Percentiles rank a stretch among this genome's conserved stretches.
Conservation (phyloP, 2,888 invertebrate species). For the Pandemis heparana region DNA sequence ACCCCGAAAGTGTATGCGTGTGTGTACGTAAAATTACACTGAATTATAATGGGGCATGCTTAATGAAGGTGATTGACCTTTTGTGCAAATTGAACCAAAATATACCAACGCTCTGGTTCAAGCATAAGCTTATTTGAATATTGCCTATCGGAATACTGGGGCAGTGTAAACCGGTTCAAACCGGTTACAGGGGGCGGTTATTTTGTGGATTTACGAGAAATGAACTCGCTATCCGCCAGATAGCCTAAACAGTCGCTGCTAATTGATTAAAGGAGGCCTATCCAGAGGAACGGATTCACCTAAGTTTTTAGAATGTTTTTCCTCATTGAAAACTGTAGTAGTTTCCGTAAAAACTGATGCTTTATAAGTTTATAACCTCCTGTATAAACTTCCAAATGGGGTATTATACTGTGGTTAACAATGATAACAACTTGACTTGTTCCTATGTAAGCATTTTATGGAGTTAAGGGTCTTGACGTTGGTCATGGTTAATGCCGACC, state of each 20-base stretch:
- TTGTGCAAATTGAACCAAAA: background rate
- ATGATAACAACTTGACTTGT: too few relatives aligned
- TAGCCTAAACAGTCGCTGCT: slow-evolving; percentile 2
- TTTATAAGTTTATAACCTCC: background rate
- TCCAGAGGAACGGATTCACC: background rate
- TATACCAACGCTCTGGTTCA: background rate
- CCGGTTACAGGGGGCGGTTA: slow-evolving; percentile 19
- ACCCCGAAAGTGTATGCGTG: too few relatives aligned
- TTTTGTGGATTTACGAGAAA: slow-evolving; percentile 24
- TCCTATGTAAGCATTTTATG: too few relatives aligned
- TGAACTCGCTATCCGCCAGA: slow-evolving; percentile 16
- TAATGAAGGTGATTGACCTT: background rate
- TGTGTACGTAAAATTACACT: too few relatives aligned
- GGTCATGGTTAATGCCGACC: too few relatives aligned
- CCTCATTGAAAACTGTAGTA: too few relatives aligned
- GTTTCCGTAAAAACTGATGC: background rate
- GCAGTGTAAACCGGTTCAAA: background rate
- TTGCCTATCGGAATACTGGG: background rate
- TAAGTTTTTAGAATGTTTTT: background rate
- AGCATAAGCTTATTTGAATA: slow-evolving; percentile 15
- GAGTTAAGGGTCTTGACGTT: too few relatives aligned
- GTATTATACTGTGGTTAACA: too few relatives aligned
- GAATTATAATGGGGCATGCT: background rate
- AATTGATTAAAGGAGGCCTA: slow-evolving; percentile 11
- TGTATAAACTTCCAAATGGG: too few relatives aligned